Conservation (phyloP, 2,113 vertebrate genomes). For the Corapipo altera region DNA sequence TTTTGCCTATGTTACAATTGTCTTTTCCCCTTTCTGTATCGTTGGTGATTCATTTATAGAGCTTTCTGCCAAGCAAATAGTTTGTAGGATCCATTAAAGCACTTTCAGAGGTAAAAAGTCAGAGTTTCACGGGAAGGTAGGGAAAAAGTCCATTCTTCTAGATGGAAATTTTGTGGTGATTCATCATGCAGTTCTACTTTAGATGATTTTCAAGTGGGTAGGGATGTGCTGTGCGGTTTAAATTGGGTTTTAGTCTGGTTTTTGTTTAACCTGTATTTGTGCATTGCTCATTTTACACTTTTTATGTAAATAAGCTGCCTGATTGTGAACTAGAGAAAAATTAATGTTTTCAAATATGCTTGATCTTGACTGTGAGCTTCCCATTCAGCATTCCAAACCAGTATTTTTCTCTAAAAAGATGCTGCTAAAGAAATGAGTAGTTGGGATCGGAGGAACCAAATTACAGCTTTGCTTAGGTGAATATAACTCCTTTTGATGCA, state of each 20-base stretch:
- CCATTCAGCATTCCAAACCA: constrained; percentile 13
- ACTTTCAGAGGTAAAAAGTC: constrained; percentile 26
- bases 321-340: constrained; percentile 23
- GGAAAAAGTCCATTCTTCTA: neutral
- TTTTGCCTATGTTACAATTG: neutral
- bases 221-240: neutral
- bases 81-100: constrained; percentile 18
- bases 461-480: neutral
- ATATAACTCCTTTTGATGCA: neutral
- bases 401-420: constrained; percentile 32
- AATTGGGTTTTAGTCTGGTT: neutral
- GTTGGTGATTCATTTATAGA: neutral
- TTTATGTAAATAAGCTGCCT: constrained; percentile 49
- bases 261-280: constrained; percentile 45
- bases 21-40: neutral
- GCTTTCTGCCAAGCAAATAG: neutral
- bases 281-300: constrained; percentile 48
- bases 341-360: constrained; percentile 48
- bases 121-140: neutral
- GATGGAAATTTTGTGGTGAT: constrained; percentile 25
- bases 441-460: neutral
- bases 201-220: constrained; percentile 36
- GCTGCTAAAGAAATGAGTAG: neutral
- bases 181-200: neutral
- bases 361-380: constrained; percentile 17